These are phyloP conservation scores for Apodemus speciosus DNA, from an alignment of 2,113 vertebrate genomes.

Conservation along the genomic window DNA sequence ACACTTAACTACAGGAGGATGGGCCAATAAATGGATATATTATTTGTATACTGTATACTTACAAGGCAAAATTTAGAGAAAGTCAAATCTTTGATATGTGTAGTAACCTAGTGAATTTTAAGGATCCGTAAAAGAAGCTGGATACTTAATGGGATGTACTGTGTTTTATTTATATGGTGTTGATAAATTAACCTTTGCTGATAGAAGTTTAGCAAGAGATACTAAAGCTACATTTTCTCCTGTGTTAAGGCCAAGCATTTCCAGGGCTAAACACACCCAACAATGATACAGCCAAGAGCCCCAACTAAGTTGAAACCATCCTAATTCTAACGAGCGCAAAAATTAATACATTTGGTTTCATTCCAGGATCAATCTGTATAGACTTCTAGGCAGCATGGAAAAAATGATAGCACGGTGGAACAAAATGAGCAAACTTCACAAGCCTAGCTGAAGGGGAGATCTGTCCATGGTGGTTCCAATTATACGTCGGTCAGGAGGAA, in stretches of 20 bases:
- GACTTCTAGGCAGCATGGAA: background rate
- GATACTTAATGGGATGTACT: background rate
- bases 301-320: background rate
- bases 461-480: background rate
- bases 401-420: background rate
- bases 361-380: background rate
- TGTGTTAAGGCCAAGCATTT: background rate
- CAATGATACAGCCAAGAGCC: background rate
- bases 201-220: background rate
- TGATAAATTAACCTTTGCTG: background rate
- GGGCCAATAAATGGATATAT: background rate
- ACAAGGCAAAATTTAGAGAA: background rate
- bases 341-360: background rate
- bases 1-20: background rate
- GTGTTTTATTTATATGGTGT: background rate
- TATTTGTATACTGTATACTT: background rate
- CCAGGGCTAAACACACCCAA: background rate
- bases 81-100: background rate
- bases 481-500: background rate
- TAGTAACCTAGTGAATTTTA: background rate
- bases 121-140: background rate
- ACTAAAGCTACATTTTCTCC: background rate
- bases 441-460: background rate
- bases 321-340: background rate
- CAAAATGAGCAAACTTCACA: background rate